phyloP scores from a whole-genome alignment of 2,888 invertebrate species.

The Drosophila conformis region DNA sequence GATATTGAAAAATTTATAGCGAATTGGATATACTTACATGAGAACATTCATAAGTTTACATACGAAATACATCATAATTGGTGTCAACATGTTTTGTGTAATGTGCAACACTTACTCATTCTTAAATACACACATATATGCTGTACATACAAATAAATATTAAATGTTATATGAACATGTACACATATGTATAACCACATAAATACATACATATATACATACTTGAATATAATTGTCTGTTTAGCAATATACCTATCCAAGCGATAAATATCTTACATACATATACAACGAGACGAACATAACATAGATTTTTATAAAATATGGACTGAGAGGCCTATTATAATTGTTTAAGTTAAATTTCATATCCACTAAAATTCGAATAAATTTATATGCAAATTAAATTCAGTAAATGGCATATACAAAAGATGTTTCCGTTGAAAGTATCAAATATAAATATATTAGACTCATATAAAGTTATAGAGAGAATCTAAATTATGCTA shows the following conservation, averaged over 20 bases:
- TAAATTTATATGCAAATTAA: background rate
- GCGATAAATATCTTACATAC: slow-evolving; percentile 22
- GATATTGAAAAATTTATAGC: slow-evolving; percentile 21
- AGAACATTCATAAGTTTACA: background rate
- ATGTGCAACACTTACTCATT: slow-evolving; percentile 13
- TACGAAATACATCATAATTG: slow-evolving; percentile 16
- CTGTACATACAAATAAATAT: slow-evolving; percentile 17
- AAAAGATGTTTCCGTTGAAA: slow-evolving; percentile 3
- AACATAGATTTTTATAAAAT: slow-evolving; percentile 28
- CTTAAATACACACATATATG: slow-evolving; percentile 11
- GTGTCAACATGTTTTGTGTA: slow-evolving; percentile 11
- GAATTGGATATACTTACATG: slow-evolving; percentile 9
- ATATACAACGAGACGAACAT: slow-evolving; percentile 20
- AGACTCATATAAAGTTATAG: background rate
- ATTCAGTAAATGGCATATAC: background rate
- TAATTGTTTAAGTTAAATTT: slow-evolving; percentile 23
- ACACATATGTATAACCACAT: slow-evolving; percentile 13
- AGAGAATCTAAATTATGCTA: slow-evolving; percentile 6
- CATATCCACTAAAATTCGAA: slow-evolving; percentile 4
- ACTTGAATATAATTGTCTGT: slow-evolving; percentile 5
- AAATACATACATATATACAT: slow-evolving; percentile 2
- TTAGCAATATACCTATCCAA: slow-evolving; percentile 14
- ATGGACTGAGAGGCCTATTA: slow-evolving; percentile 21
- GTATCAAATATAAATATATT: background rate
- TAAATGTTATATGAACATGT: slow-evolving; percentile 6